Evolutionary conservation across 1,140 invertebrate genomes (phyloP), one percentile per base, ranked within the genome.

Genomic region (Potamilus streckersoni): DNA sequence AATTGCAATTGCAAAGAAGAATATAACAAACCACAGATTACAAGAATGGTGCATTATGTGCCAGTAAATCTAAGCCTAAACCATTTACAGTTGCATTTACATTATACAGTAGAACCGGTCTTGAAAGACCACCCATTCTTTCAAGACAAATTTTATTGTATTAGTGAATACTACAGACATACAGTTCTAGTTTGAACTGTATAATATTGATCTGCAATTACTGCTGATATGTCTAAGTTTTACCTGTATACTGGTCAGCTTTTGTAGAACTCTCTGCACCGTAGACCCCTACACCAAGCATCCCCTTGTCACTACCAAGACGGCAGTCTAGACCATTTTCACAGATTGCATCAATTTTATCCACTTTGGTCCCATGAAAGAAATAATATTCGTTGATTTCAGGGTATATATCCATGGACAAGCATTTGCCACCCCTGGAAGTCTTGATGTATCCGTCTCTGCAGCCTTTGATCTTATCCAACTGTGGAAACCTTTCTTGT

Each of bases 231-330:
- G 31, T 14, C 17, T 17, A n/a, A 61, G 38, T 19, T 55, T 23
- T 71, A 76, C 74, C 74, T 59, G 69, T 64, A 67, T 76, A 76
- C 27, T 76, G 74, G 57, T 76, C 74, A 13, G 74, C 74, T 55
- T 76, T 76, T 23, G 59, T 71, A 31, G 74, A 64, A 3, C 23
- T 66, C 56, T 76, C 74, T 0, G 74, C 74, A n/a, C 74, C 74
- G 57, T 76, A 76, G 59, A 76, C 38, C 23, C 74, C 74, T n/a
- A 55, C 14, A 2, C 74, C 74, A 61, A 76, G 68, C 74, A 76
- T 76, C 16, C 69, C 74, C 20, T 49, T 60, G n/a, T 23, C 64
- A 66, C 69, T 70, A n/a, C 69, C 68, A 14, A 76, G 55, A 19
- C 64, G 57, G 0, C 23, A 19, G 61, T 76, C 74, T 4, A 71